Conservation (phyloP, 1,140 invertebrate genomes). For the Caenorhabditis tropicalis region DNA sequence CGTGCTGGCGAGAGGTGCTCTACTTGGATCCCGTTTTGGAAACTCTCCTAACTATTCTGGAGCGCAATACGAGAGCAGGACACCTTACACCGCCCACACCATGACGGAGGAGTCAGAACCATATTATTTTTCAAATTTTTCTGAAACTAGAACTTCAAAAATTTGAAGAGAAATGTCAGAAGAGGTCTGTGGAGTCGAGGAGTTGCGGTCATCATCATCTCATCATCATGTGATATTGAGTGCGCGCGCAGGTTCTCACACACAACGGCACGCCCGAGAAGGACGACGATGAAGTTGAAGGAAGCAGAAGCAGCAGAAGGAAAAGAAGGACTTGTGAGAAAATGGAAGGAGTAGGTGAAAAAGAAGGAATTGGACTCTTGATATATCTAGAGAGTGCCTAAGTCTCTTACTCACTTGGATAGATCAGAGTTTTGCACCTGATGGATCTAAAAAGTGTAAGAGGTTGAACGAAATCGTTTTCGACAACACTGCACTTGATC, state of each 20-base stretch:
- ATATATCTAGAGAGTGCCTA: not conserved
- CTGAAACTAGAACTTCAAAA: not conserved
- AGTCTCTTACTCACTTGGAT: not conserved
- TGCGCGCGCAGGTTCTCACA: constrained; percentile 43
- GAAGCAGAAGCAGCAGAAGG: constrained; percentile 44
- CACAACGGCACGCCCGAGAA: not conserved
- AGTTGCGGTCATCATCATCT: constrained; percentile 31
- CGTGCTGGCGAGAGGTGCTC: constrained; percentile 17
- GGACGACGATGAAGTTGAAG: constrained; percentile 18
- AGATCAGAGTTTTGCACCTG: not conserved
- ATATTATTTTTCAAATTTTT: not conserved
- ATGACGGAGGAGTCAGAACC: not conserved
- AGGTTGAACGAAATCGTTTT: not conserved
- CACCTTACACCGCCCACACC: constrained; percentile 17
- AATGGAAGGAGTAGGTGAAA: constrained; percentile 38
- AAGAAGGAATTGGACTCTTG: constrained; percentile 32
- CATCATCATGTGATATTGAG: constrained; percentile 45
- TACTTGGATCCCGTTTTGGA: constrained; percentile 18
- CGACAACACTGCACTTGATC: not conserved
- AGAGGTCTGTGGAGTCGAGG: not conserved
- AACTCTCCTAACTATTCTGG: constrained; percentile 22
- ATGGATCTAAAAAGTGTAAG: not conserved
- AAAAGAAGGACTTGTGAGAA: constrained; percentile 41
- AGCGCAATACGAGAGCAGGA: not conserved
- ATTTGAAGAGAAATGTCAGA: not conserved